Evolutionary conservation across 2,113 vertebrate genomes (phyloP).

Genomic region (Corythornis cristatus): DNA sequence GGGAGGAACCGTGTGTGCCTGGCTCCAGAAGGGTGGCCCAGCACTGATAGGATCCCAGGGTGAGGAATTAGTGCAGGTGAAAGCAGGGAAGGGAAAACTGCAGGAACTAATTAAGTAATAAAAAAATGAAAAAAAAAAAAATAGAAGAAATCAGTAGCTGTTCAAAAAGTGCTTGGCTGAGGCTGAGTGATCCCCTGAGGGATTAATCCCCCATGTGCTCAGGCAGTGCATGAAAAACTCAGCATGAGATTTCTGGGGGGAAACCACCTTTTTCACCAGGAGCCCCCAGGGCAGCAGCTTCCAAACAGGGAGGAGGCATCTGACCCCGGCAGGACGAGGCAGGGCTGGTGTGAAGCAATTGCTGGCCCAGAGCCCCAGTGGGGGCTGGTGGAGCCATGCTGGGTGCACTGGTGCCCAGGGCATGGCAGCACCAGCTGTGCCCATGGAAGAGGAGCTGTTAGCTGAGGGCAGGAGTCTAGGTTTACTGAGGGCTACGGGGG

Average conservation of each 20-base stretch:
- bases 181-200: background rate
- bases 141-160: background rate
- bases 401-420: background rate
- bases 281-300: background rate
- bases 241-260: background rate
- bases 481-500: background rate
- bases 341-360: rapidly evolving
- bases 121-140: background rate
- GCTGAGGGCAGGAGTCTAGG: background rate
- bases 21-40: background rate
- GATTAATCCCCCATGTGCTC: background rate
- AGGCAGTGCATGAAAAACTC: background rate
- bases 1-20: background rate
- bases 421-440: background rate
- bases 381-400: background rate
- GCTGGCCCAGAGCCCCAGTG: background rate
- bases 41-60: rapidly evolving
- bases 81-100: background rate
- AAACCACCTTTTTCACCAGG: rapidly evolving
- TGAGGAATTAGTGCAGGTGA: rapidly evolving
- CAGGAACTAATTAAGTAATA: background rate
- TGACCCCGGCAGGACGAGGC: background rate
- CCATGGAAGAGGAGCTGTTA: background rate
- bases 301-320: background rate
- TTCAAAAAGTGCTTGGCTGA: background rate